Evolutionary conservation across 1,140 invertebrate genomes (phyloP), one percentile per base, ranked within the genome.

Genomic region (Chrysopa pallens): DNA sequence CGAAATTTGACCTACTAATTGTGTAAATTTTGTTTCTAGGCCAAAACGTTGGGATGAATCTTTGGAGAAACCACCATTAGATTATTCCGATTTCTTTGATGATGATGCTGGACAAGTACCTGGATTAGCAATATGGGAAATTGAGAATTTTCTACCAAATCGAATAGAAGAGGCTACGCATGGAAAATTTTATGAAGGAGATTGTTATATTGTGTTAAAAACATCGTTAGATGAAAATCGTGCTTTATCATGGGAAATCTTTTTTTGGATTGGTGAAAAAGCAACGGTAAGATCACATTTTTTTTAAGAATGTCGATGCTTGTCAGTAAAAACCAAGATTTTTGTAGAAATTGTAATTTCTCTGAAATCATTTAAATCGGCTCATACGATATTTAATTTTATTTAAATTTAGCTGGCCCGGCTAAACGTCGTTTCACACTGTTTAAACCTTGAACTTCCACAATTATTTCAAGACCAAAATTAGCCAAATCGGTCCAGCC

Each of bases 81-180:
- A 99, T 67, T 98, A 98, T 65, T 96, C 91, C 1, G 93, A 98
- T 60, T 91, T 98, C 62, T 99, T 98, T 62, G 94, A 99, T 53
- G 87, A 94, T 51, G 91, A 96, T 58, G 89, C 93, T 1, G 94
- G 94, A 6, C 88, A 94, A 56, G 72, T 82, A 36, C 80, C 81
- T 0, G 89, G 88, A 14, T 53, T 96, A 13, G 80, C 81, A 3
- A 79, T 93, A 45, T 98, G 93, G 91, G 93, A 97, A 69, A 98
- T 98, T 46, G 94, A 98, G 64, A 98, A 99, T 61, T 98, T 99
- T 60, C 67, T 98, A 44, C 95, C 95, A 0, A 95, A 93, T 60
- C 80, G 82, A 54, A 81, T 97, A 44, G 84, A 88, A 45, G 78
- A 88, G 72, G 84, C 82, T 8, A 77, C 87, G 1, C 82, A 95